A percentile compares a stretch with the other conserved stretches of the same genome.
phyloP scores from a whole-genome alignment of 2,113 vertebrate genomes.

The Clupea harengus region DNA sequence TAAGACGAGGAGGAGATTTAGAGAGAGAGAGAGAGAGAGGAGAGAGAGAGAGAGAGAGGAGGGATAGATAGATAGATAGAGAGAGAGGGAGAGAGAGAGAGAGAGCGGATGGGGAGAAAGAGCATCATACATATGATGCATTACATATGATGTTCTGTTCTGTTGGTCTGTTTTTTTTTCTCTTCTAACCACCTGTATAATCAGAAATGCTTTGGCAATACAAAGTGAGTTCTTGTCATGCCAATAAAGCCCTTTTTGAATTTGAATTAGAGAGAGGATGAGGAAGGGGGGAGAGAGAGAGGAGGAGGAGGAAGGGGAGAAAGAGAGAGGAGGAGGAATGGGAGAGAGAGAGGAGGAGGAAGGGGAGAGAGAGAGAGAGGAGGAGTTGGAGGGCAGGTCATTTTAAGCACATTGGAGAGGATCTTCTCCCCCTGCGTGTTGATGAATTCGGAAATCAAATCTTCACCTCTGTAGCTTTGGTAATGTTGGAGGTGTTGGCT shows the following conservation, averaged over 20 bases:
- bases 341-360: not conserved
- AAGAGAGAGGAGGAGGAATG: no score
- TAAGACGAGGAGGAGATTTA: not conserved
- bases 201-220: no score
- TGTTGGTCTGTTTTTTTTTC: no score
- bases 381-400: slow-evolving; percentile 17
- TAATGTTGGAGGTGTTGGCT: slow-evolving; percentile 31
- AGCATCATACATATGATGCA: not conserved
- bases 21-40: not conserved
- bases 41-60: not conserved
- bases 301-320: no score
- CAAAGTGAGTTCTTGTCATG: no score
- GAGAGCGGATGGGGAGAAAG: not conserved
- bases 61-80: no score
- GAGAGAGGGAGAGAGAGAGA: not conserved
- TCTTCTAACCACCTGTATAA: no score
- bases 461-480: slow-evolving; percentile 21
- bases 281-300: not conserved
- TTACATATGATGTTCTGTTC: no score
- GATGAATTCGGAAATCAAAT: slow-evolving; percentile 35
- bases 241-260: no score
- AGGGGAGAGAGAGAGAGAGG: not conserved
- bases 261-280: not conserved
- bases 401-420: slow-evolving; percentile 34
- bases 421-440: slow-evolving; percentile 17